Conservation (phyloP, 2,797 vertebrate genomes). For the Vultur gryphus region DNA sequence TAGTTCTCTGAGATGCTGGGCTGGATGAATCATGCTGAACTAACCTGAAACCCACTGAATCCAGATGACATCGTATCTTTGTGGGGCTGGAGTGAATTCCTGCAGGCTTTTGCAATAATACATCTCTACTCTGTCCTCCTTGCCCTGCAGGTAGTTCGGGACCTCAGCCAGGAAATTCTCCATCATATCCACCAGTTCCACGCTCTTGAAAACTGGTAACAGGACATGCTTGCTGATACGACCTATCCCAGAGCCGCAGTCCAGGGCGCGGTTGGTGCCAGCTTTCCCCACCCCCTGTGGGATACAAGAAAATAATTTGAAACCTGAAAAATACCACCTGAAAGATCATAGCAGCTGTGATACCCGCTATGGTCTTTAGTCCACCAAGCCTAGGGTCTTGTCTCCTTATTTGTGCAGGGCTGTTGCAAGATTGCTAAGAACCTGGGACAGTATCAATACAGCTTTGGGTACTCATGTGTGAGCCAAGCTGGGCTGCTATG, state of each 20-base stretch:
- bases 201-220: slow-evolving; percentile 85
- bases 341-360: background rate
- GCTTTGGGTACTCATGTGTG: background rate
- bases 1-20: background rate
- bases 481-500: background rate
- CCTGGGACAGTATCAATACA: background rate
- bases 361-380: background rate
- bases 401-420: background rate
- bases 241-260: slow-evolving; percentile 92
- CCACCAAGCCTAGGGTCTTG: background rate
- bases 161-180: slow-evolving; percentile 90
- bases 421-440: background rate
- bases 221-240: slow-evolving; percentile 91
- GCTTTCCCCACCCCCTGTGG: slow-evolving; percentile 86
- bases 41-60: slow-evolving; percentile 97
- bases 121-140: slow-evolving; percentile 83
- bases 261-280: slow-evolving; percentile 83
- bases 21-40: slow-evolving; percentile 42
- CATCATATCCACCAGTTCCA: slow-evolving; percentile 95
- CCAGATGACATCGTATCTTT: slow-evolving; percentile 93
- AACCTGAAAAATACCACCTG: background rate
- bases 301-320: background rate
- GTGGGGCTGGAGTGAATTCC: slow-evolving; percentile 81
- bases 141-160: slow-evolving; percentile 84
- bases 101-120: slow-evolving; percentile 91